Evolutionary conservation across 1,140 invertebrate species (phyloP), one percentile per base, ranked within the genome.

Genomic region (Tetragnatha versicolor): DNA sequence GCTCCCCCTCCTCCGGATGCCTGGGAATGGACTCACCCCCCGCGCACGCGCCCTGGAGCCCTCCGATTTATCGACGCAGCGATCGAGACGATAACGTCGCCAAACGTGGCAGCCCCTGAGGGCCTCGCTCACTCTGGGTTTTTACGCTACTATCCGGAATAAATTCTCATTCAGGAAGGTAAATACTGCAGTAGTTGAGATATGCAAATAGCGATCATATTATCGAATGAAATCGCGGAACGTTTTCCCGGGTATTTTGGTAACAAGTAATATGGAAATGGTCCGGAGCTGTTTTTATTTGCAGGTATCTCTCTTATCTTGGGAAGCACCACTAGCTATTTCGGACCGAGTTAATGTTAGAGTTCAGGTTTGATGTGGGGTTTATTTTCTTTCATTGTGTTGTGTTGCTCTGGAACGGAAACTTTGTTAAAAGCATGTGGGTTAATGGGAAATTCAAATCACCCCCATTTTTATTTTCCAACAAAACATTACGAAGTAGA

Each of bases 81-180:
- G 58, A 75, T 75, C 70, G 55, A 14, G 27, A n/a, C 3, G 70
- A 75, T 75, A 63, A 58, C 29, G 70, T 75, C 55, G 70, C 70
- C 70, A 75, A 75, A 75, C 49, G 49, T 45, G 58, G 39, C 6
- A 35, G 14, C 61, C 61, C 37, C 3, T 37, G 2, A 66, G 61
- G 10, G 1, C 2, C 20, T 47, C 2, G 42, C 20, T 47, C 20
- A 1, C 20, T 47, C 42, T 47, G 3, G 3, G 42, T 47, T 47
- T 47, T 2, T 47, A 47, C 12, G 12, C 42, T 20, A 47, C 42
- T 47, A n/a, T n/a, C n/a, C n/a, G n/a, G n/a, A n/a, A n/a, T n/a
- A n/a, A n/a, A n/a, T n/a, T n/a, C n/a, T n/a, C n/a, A n/a, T n/a
- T n/a, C n/a, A n/a, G 14, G 37, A 63, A 39, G 60, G 60, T 63